phyloP scores from a whole-genome alignment of 2,888 invertebrate genomes.

The Imbricaverruca yamaguchii region DNA sequence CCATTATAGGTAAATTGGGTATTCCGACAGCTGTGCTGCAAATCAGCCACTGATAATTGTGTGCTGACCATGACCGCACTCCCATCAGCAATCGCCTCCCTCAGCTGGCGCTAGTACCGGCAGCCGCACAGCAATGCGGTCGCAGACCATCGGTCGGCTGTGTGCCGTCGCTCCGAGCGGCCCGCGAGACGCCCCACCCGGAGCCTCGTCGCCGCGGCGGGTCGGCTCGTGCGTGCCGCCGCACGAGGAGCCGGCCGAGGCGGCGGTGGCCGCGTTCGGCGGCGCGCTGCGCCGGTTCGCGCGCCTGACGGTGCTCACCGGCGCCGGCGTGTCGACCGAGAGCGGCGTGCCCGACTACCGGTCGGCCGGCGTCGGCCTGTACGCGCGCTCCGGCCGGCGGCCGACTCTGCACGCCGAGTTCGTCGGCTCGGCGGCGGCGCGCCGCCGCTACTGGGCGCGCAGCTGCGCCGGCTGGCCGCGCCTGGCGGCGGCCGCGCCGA shows the following conservation, averaged over 20 bases:
- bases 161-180: too few relatives aligned
- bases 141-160: too few relatives aligned
- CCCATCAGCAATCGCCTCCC: too few relatives aligned
- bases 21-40: too few relatives aligned
- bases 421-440: constrained; percentile 51
- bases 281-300: background rate
- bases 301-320: constrained; percentile 57
- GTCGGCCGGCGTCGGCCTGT: constrained; percentile 83
- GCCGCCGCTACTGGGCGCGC: constrained; percentile 89
- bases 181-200: too few relatives aligned
- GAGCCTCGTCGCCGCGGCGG: too few relatives aligned
- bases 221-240: background rate
- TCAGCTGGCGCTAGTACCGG: too few relatives aligned
- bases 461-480: constrained; percentile 85
- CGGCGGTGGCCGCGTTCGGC: background rate
- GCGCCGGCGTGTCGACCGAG: constrained; percentile 95
- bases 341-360: constrained; percentile 94
- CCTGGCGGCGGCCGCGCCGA: constrained; percentile 73
- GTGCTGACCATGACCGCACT: too few relatives aligned
- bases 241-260: background rate
- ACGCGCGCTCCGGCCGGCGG: constrained; percentile 71
- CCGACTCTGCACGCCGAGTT: constrained; percentile 62
- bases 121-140: too few relatives aligned
- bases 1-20: too few relatives aligned
- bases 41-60: too few relatives aligned